A percentile compares a stretch with the other conserved stretches of the same genome.
Conservation (phyloP, 2,113 vertebrate genomes). For the Podiceps cristatus region DNA sequence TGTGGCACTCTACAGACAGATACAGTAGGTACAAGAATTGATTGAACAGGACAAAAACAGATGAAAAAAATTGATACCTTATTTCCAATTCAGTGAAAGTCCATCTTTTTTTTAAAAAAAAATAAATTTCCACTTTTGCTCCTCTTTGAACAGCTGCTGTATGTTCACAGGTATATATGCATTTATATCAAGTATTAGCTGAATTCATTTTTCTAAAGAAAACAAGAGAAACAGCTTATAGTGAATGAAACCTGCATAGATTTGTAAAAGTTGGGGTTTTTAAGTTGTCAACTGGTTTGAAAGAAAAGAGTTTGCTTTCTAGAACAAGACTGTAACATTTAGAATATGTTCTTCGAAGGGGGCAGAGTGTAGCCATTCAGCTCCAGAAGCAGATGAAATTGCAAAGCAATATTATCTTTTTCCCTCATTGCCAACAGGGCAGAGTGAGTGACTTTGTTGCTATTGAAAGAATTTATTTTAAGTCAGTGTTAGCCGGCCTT, state of each 20-base stretch:
- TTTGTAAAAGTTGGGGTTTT: background rate
- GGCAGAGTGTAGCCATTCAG: background rate
- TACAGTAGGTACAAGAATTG: background rate
- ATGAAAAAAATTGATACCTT: background rate
- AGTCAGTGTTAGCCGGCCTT: background rate
- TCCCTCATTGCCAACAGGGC: background rate
- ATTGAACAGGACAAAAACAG: background rate
- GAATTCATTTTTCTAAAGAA: conserved; percentile 13
- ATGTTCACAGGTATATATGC: background rate
- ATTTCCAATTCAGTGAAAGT: background rate
- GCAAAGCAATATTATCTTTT: background rate
- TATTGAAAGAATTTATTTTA: background rate
- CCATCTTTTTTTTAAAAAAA: background rate
- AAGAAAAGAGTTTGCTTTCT: background rate
- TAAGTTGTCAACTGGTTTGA: background rate
- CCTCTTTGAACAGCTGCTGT: background rate
- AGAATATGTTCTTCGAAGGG: background rate
- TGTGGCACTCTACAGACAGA: background rate
- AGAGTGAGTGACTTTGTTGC: background rate
- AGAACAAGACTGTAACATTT: background rate
- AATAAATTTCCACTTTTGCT: background rate
- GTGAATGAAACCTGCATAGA: background rate
- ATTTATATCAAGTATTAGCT: background rate
- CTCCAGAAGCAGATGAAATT: background rate
- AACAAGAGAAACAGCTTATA: background rate